Evolutionary conservation across 2,888 invertebrate genomes (phyloP), one percentile per base, ranked within the genome.

Genomic region (Disparrhopalites patrizii): DNA sequence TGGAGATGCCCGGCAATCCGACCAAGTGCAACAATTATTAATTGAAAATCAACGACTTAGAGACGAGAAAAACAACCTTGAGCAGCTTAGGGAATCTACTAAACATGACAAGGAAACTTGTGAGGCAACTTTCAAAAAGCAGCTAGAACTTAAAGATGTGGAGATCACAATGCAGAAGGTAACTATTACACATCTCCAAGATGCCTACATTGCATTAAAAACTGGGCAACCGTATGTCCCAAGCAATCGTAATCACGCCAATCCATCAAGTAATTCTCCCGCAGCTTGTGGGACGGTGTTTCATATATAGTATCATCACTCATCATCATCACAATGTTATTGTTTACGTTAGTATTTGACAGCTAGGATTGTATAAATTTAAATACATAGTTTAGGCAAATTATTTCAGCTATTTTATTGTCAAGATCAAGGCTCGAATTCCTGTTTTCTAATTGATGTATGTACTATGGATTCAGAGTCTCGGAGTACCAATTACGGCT

Each of bases 121-220:
- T 7, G n/a, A 61, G 31, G 33, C 27, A 28, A 33, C 28, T 20
- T 40, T 30, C 27, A 30, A 38, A 20, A 52, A 56, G 15, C 55
- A 58, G 31, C 33, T 67, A 18, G 60, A 66, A 20, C 66, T 67
- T 38, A 73, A 68, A 67, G 71, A 74, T 56, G 65, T 71, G 10
- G 73, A 73, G 61, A 70, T 74, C 18, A 71, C 67, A 62, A 74
- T 74, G 74, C 74, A 74, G 66, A 74, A 74, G 72, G 70, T 74
- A 68, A 74, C 74, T 5, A 74, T 74, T 31, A 71, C 70, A 50
- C 73, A 74, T 62, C 69, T 74, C 36, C 74, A 74, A 66, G 72
- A 72, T 36, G 70, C 73, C 8, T 68, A 72, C 31, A 70, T 73
- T 8, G 70, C 73, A 36, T 25, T 70, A 31, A 74, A 74, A 65